phyloP scores from a whole-genome alignment of 2,113 vertebrate genomes.

The Catharus fuscescens region DNA sequence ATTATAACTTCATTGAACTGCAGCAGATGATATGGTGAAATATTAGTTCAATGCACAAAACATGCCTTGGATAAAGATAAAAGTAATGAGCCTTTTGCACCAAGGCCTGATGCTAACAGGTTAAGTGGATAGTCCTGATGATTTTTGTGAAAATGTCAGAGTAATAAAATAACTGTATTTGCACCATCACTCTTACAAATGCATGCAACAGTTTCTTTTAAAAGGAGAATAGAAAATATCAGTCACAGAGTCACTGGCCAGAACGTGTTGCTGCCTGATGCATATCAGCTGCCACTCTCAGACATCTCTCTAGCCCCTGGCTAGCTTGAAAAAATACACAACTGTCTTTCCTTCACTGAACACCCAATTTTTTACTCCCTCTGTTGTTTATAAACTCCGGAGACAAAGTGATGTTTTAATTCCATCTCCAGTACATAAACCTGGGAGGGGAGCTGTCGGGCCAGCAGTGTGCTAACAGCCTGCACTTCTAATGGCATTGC shows the following conservation, averaged over 20 bases:
- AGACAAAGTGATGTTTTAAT: constrained; percentile 80
- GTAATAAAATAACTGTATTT: neutral
- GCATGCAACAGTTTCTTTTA: constrained; percentile 57
- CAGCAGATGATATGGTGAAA: neutral
- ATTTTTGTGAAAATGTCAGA: constrained; percentile 10
- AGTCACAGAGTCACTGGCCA: constrained; percentile 40
- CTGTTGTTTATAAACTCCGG: constrained; percentile 78
- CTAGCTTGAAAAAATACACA: constrained; percentile 81
- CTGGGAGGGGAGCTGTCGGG: constrained; percentile 67
- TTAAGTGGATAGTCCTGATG: neutral
- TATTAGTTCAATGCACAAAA: neutral
- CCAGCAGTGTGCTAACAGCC: constrained; percentile 67
- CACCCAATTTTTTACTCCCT: constrained; percentile 78
- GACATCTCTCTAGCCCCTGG: constrained; percentile 71
- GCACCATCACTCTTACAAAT: neutral
- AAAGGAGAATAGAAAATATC: constrained; percentile 55
- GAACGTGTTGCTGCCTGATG: constrained; percentile 63
- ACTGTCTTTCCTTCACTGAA: constrained; percentile 77
- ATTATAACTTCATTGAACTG: neutral
- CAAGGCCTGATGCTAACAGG: neutral
- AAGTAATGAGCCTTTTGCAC: neutral
- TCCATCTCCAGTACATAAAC: constrained; percentile 78
- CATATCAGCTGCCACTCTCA: constrained; percentile 75
- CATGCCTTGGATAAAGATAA: neutral
- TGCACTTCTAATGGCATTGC: constrained; percentile 47